Conservation (phyloP, 2,888 invertebrate genomes). For the Eupithecia subumbrata region DNA sequence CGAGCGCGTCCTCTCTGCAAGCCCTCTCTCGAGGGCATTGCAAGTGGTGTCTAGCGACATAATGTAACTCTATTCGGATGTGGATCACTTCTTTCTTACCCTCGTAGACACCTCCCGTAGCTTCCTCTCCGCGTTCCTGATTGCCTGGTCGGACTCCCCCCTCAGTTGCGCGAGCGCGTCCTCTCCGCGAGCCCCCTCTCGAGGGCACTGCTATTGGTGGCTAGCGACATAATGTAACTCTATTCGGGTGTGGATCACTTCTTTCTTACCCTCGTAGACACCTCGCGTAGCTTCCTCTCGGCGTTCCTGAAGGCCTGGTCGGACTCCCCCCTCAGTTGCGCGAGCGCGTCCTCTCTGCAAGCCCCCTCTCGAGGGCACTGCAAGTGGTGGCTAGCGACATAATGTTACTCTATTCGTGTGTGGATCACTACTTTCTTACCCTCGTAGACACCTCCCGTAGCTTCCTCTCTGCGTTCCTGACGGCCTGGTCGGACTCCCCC, state of each 20-base stretch:
- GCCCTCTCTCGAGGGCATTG: slow-evolving; percentile 62
- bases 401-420: neutral
- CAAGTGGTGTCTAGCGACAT: slow-evolving; percentile 56
- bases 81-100: too few relatives aligned
- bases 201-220: slow-evolving; percentile 56
- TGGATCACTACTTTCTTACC: slow-evolving; percentile 44
- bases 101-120: slow-evolving; percentile 68
- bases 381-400: slow-evolving; percentile 55
- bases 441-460: slow-evolving; percentile 68
- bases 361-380: slow-evolving; percentile 60
- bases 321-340: slow-evolving; percentile 65
- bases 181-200: slow-evolving; percentile 72
- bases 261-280: slow-evolving; percentile 59
- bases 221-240: too few relatives aligned
- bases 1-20: slow-evolving; percentile 66
- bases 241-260: neutral
- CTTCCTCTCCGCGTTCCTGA: slow-evolving; percentile 67
- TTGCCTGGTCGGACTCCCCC: slow-evolving; percentile 65
- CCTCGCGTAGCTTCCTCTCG: slow-evolving; percentile 41
- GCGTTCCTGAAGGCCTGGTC: slow-evolving; percentile 56
- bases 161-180: slow-evolving; percentile 68
- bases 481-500: slow-evolving; percentile 65
- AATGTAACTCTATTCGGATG: neutral
- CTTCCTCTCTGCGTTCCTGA: slow-evolving; percentile 67
- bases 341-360: slow-evolving; percentile 68